Conservation (phyloP, 2,888 invertebrate genomes). For the Xanthorhoe spadicearia region DNA sequence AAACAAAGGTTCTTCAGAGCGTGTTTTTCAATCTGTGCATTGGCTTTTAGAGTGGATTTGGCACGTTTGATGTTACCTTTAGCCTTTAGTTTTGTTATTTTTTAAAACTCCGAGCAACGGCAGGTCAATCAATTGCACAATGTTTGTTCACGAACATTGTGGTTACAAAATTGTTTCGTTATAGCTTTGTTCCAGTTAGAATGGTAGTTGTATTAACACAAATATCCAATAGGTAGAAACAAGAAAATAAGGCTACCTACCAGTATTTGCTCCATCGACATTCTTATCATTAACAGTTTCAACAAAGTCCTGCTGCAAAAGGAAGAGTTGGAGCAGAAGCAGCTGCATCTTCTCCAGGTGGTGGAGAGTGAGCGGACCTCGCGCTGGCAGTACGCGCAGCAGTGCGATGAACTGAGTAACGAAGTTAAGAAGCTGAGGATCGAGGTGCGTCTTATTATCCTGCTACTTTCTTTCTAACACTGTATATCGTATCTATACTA, state of each 20-base stretch:
- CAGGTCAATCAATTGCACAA: no score
- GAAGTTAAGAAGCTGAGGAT: slow-evolving; percentile 95
- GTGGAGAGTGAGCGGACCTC: slow-evolving; percentile 96
- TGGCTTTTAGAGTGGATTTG: background rate
- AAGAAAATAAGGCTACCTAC: no score
- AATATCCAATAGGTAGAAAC: no score
- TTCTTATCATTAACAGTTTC: slow-evolving; percentile 85
- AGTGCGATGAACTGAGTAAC: slow-evolving; percentile 94
- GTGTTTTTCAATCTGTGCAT: background rate
- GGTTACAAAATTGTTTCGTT: no score
- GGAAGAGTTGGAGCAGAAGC: slow-evolving; percentile 96
- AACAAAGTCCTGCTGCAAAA: slow-evolving; percentile 95
- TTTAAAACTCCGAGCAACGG: background rate
- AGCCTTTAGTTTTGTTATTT: background rate
- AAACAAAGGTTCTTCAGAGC: background rate
- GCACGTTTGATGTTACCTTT: background rate
- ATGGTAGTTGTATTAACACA: no score
- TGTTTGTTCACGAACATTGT: no score
- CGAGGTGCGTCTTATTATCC: slow-evolving; percentile 85
- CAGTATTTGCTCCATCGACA: background rate
- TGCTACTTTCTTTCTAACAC: background rate
- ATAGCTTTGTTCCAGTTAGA: no score
- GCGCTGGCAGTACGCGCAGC: slow-evolving; percentile 96
- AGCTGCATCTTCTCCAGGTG: slow-evolving; percentile 94
- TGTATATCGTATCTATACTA: no score